phyloP scores from a whole-genome alignment of 2,113 vertebrate species.

The Anolis carolinensis region DNA sequence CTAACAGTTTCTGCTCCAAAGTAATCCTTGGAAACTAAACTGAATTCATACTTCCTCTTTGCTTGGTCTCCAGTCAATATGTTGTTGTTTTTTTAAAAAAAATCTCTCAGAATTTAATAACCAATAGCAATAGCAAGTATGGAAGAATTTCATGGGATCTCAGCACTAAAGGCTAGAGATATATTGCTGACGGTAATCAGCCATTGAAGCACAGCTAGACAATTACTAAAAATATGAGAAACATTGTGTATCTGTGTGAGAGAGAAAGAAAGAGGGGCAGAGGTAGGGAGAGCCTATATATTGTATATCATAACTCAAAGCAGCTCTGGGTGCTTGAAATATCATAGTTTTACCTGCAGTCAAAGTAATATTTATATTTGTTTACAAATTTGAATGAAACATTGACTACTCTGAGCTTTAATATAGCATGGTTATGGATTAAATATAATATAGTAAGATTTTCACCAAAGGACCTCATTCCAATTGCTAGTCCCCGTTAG shows the following conservation, averaged over 20 bases:
- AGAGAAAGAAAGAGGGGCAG: background rate
- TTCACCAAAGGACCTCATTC: no score
- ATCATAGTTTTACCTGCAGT: background rate
- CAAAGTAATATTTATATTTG: background rate
- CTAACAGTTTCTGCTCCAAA: slow-evolving; percentile 75
- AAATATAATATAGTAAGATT: no score
- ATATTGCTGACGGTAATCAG: slow-evolving; percentile 48
- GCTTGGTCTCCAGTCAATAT: slow-evolving; percentile 56
- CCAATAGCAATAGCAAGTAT: slow-evolving; percentile 53
- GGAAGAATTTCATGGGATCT: slow-evolving; percentile 47
- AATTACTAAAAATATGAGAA: slow-evolving; percentile 5
- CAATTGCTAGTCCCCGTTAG: no score
- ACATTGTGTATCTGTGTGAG: background rate
- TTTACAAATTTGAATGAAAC: background rate
- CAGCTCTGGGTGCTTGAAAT: background rate
- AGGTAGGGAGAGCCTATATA: background rate
- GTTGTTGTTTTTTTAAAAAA: slow-evolving; percentile 27
- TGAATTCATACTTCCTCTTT: slow-evolving; percentile 69
- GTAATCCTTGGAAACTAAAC: slow-evolving; percentile 72
- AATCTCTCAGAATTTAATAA: slow-evolving; percentile 67
- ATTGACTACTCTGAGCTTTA: background rate
- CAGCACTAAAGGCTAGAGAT: slow-evolving; percentile 27
- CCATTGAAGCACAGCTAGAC: slow-evolving; percentile 20
- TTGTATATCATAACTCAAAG: slow-evolving; percentile 5
- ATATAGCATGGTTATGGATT: background rate